A percentile compares a stretch with the other conserved stretches of the same genome.
These are phyloP conservation scores for Papilio gigon DNA, from an alignment of 2,888 invertebrate species.

Conservation along the genomic window DNA sequence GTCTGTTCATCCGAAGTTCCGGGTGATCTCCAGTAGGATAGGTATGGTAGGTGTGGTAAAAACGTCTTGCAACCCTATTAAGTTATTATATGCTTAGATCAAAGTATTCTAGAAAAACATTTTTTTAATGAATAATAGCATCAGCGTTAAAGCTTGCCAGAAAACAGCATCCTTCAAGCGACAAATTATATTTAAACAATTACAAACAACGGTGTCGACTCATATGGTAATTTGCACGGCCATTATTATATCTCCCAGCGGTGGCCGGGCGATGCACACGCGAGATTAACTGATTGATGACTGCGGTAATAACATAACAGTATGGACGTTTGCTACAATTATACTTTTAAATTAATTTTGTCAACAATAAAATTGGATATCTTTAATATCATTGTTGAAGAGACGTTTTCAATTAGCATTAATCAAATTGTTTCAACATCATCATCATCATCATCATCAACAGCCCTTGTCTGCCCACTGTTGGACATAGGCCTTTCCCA, in stretches of 20 bases:
- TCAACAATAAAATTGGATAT: conserved; percentile 6
- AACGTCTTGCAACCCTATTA: no score
- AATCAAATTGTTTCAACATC: no score
- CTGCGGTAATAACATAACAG: conserved; percentile 24
- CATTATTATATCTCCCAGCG: conserved; percentile 42
- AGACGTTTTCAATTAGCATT: background rate
- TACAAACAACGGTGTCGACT: conserved; percentile 40
- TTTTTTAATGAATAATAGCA: background rate
- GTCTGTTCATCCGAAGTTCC: no score
- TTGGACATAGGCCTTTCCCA: no score
- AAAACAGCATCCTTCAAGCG: background rate
- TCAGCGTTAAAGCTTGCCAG: background rate
- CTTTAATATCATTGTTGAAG: background rate
- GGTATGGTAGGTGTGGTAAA: no score
- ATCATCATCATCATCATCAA: no score
- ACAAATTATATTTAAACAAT: conserved; percentile 30
- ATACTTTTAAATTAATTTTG: conserved; percentile 19
- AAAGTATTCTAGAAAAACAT: background rate
- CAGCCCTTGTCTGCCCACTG: no score
- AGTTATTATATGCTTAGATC: no score
- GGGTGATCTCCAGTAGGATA: no score
- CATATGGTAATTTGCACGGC: conserved; percentile 44
- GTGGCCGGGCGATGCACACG: conserved; percentile 20
- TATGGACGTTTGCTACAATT: conserved; percentile 18
- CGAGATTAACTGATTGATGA: conserved; percentile 43